phyloP scores from a whole-genome alignment of 2,888 invertebrate species.

The Andrena chrysosceles region DNA sequence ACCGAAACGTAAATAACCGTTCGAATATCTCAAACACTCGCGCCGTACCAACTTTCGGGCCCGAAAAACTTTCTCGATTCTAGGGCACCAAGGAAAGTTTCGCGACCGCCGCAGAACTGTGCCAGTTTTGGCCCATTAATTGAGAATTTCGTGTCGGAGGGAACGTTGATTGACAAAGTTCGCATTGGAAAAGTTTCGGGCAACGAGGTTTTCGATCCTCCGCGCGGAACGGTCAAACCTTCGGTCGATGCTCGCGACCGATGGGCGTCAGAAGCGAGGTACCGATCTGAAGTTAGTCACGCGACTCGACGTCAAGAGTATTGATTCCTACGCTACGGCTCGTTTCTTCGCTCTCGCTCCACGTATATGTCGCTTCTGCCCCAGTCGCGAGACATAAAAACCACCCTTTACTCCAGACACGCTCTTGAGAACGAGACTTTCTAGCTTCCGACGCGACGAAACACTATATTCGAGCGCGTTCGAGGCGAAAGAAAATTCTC shows the following conservation, averaged over 20 bases:
- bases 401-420: constrained; percentile 5
- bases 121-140: neutral
- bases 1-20: constrained; percentile 13
- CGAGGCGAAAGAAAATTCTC: constrained; percentile 10
- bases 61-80: neutral
- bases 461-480: neutral
- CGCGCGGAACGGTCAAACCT: constrained; percentile 17
- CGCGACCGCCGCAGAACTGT: neutral
- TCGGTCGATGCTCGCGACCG: constrained; percentile 39
- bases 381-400: neutral
- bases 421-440: constrained; percentile 16
- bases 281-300: constrained; percentile 66
- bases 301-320: constrained; percentile 66
- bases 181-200: neutral
- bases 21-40: constrained; percentile 15
- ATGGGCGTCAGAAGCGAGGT: constrained; percentile 48
- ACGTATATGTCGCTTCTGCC: constrained; percentile 26
- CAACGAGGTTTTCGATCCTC: neutral
- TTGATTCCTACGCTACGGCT: constrained; percentile 72
- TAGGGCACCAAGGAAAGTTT: neutral
- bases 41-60: neutral
- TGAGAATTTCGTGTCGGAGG: too few species aligned
- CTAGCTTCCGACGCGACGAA: neutral
- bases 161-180: neutral
- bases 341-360: constrained; percentile 42